Evolutionary conservation across 2,113 vertebrate genomes (phyloP), one percentile per base, ranked within the genome.

Genomic region (Paradisaea rubra): DNA sequence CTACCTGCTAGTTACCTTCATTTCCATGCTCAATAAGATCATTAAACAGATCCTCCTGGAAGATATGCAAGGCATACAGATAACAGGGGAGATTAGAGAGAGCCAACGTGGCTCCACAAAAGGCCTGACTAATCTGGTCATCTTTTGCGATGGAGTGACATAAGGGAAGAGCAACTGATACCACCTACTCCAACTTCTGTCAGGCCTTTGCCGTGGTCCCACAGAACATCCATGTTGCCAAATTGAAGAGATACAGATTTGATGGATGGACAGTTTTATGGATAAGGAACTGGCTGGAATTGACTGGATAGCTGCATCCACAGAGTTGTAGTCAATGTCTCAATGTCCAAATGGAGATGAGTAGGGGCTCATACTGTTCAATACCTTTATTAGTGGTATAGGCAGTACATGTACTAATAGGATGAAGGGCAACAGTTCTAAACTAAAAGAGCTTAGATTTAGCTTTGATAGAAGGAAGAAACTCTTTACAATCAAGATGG

Each of bases 21-120:
- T 4, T 42, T 63, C 25, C 44, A 20, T 56, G 6, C 12, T 47
- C 0, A 0, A 7, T 27, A 27, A 79, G 4, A 41, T 33, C 28
- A 56, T 73, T 50, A 41, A 80, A 24, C 2, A 69, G 28, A 69
- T 23, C 28, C 33, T 45, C 21, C 25, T 80, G 49, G 37, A 69
- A 69, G 10, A 4, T 56, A 44, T 39, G 13, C 30, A 80, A 41
- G 18, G 33, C n/a, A 47, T 41, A 9, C 1, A 4, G 30, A 25
- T 85, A 15, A 33, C 21, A 50, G 28, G 20, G 28, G 15, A 45
- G n/a, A 47, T 35, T 27, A 63, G 37, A 74, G 33, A 45, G 42
- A 64, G 13, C 3, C n/a, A 74, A 30, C 9, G 31, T 4, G 6
- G 10, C 16, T 73, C 35, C 41, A 44, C 8, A 54, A 44, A 44